These are phyloP conservation scores for Varanus salvator DNA, from an alignment of 2,113 vertebrate species.

Conservation along the genomic window DNA sequence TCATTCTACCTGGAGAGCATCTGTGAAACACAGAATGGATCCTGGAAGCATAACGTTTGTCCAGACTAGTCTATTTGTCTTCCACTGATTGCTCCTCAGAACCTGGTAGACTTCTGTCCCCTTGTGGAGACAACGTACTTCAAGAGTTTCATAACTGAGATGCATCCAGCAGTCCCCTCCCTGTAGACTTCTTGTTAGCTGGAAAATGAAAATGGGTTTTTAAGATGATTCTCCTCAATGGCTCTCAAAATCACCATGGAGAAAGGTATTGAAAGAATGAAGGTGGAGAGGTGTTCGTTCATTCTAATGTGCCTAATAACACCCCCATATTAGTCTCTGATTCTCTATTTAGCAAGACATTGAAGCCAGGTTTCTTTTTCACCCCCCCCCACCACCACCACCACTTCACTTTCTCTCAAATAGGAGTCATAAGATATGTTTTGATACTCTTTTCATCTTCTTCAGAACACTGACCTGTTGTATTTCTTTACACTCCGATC, in stretches of 20 bases:
- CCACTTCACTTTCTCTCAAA: not conserved
- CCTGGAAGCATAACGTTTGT: no score
- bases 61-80: no score
- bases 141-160: not conserved
- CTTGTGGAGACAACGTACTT: not conserved
- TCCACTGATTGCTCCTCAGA: not conserved
- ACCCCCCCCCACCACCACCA: not conserved
- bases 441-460: not conserved
- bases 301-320: no score
- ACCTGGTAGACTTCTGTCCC: not conserved
- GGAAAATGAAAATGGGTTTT: not conserved
- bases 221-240: no score
- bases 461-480: not conserved
- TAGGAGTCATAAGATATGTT: not conserved
- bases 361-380: not conserved
- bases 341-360: not conserved
- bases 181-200: not conserved
- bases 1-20: no score
- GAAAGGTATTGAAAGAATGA: not conserved
- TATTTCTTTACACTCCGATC: slow-evolving; percentile 2
- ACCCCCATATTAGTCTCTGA: not conserved
- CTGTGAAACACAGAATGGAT: no score
- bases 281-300: not conserved
- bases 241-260: not conserved
- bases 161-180: not conserved